phyloP scores from a whole-genome alignment of 2,888 invertebrate genomes.

The Campoletis raptor region DNA sequence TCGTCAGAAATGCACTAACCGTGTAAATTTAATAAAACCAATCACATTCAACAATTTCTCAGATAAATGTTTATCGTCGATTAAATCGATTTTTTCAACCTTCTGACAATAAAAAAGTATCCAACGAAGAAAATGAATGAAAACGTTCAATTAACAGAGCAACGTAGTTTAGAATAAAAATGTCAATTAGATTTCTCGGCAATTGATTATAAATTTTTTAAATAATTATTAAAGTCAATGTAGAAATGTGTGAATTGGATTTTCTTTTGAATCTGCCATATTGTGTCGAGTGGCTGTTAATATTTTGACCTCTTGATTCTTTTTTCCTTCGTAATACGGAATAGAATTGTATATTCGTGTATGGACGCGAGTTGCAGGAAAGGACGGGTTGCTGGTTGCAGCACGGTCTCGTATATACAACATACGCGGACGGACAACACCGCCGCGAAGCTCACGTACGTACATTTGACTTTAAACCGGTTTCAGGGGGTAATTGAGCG shows the following conservation, averaged over 20 bases:
- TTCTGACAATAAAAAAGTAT: not conserved
- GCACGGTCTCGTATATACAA: conserved; percentile 70
- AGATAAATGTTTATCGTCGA: not conserved
- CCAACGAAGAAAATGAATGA: not conserved
- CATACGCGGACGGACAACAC: conserved; percentile 70
- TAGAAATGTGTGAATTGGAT: not conserved
- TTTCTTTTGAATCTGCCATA: conserved; percentile 25
- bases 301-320: conserved; percentile 20
- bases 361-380: conserved; percentile 70
- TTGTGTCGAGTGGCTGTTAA: conserved; percentile 38
- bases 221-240: not conserved
- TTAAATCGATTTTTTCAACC: not conserved
- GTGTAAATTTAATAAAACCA: not conserved
- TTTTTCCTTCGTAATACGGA: conserved; percentile 56
- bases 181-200: not conserved
- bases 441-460: conserved; percentile 72
- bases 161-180: not conserved
- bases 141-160: not conserved
- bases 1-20: not conserved
- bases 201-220: not conserved
- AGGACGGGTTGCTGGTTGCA: conserved; percentile 69
- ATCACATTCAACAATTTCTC: not conserved
- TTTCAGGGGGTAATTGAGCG: conserved; percentile 77
- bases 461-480: conserved; percentile 77
- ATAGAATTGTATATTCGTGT: conserved; percentile 69